A percentile compares a stretch with the other conserved stretches of the same genome.
phyloP scores from a whole-genome alignment of 2,888 invertebrate species.

The Noctua janthina region DNA sequence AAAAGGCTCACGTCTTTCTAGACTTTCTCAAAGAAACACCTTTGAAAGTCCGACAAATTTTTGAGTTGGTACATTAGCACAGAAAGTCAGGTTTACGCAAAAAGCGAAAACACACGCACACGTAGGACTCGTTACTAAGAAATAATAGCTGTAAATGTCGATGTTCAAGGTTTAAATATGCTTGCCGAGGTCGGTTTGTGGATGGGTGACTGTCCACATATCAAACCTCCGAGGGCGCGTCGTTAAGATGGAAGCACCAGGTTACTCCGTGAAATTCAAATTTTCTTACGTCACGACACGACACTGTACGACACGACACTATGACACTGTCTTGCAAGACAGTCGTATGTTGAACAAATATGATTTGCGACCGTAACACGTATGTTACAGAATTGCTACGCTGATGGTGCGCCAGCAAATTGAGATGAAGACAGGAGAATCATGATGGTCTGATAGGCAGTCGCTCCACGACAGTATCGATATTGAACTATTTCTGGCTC shows the following conservation, averaged over 20 bases:
- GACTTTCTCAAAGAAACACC: constrained; percentile 3
- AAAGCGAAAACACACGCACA: neutral
- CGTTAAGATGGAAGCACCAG: too few relatives aligned
- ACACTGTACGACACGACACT: too few relatives aligned
- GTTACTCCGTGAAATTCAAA: too few relatives aligned
- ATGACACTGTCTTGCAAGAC: too few relatives aligned
- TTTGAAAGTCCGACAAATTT: constrained; percentile 12
- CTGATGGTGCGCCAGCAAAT: too few relatives aligned
- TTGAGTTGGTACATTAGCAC: neutral
- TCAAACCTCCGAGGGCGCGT: too few relatives aligned
- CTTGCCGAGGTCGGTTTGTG: neutral
- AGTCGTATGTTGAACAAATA: too few relatives aligned
- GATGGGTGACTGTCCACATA: neutral
- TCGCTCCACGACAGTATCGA: neutral
- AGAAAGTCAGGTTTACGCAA: neutral
- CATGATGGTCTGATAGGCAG: neutral
- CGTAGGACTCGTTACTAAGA: neutral
- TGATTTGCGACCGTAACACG: too few relatives aligned
- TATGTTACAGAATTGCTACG: too few relatives aligned
- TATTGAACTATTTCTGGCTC: neutral
- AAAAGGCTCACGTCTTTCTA: neutral
- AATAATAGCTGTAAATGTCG: neutral
- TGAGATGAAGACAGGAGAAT: too few relatives aligned
- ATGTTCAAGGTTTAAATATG: neutral
- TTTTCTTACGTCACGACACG: too few relatives aligned